These are phyloP conservation scores for Oreochromis tanganicae DNA, from an alignment of 2,113 vertebrate species.

Conservation along the genomic window DNA sequence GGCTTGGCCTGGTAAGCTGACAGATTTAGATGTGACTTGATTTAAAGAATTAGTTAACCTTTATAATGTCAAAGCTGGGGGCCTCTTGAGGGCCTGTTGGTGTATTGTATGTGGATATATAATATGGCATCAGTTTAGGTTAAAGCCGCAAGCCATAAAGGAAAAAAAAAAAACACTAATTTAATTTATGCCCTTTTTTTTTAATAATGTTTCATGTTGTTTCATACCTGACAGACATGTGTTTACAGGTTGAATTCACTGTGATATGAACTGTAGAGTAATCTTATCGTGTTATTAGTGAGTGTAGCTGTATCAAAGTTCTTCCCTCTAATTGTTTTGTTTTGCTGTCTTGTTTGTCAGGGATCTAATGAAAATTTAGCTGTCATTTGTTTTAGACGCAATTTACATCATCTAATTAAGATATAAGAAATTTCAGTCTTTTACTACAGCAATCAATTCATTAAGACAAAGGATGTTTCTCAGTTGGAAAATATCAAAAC, in stretches of 20 bases:
- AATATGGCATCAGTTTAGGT: constrained; percentile 39
- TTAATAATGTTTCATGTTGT: background rate
- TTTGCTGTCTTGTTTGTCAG: constrained; percentile 22
- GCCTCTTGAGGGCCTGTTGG: constrained; percentile 17
- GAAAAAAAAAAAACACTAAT: background rate
- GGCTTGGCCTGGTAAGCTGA: constrained; percentile 45
- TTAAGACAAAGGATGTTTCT: constrained; percentile 3
- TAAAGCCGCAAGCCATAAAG: constrained; percentile 27
- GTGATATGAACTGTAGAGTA: background rate
- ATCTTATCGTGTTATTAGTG: constrained; percentile 13
- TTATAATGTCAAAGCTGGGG: constrained; percentile 62
- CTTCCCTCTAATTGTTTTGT: constrained; percentile 10
- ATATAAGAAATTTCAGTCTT: constrained; percentile 13
- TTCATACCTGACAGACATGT: background rate
- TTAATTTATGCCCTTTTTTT: constrained; percentile 49
- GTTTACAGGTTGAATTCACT: constrained; percentile 27
- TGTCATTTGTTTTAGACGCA: constrained; percentile 2
- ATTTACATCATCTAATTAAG: constrained; percentile 52
- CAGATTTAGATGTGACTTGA: constrained; percentile 67
- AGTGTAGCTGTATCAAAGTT: background rate
- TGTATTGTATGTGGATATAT: constrained; percentile 49
- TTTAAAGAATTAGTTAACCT: constrained; percentile 77
- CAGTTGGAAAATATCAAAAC: constrained; percentile 10
- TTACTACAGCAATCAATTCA: constrained; percentile 35
- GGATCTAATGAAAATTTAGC: constrained; percentile 22